phyloP scores from a whole-genome alignment of 1,140 invertebrate genomes.

The Apolygus lucorum region DNA sequence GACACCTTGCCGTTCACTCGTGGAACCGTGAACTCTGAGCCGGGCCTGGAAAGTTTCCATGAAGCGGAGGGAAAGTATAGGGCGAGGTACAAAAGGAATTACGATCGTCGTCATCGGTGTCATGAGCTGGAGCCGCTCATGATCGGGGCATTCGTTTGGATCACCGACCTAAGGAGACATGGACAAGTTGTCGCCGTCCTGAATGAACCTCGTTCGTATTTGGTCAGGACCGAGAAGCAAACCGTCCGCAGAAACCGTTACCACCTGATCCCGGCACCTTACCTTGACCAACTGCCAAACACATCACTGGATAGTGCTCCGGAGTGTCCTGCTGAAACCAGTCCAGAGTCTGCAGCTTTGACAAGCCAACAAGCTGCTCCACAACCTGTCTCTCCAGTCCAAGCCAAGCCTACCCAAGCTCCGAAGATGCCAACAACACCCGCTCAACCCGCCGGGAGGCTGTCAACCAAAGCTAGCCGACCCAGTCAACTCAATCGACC shows the following conservation, averaged over 20 bases:
- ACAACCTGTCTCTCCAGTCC: too few relatives aligned
- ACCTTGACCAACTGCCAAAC: too few relatives aligned
- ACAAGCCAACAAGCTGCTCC: too few relatives aligned
- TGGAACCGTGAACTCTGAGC: not conserved
- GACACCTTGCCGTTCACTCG: not conserved
- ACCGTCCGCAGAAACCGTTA: not conserved
- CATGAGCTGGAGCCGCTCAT: not conserved
- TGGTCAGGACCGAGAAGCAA: not conserved
- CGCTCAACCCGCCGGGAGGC: too few relatives aligned
- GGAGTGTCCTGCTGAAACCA: too few relatives aligned
- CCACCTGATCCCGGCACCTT: not conserved
- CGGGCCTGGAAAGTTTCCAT: not conserved
- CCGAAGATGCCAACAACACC: too few relatives aligned
- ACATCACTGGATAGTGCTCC: too few relatives aligned
- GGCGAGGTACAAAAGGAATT: not conserved
- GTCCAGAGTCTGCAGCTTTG: too few relatives aligned
- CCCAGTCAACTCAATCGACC: too few relatives aligned
- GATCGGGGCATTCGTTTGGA: not conserved
- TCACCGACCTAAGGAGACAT: not conserved
- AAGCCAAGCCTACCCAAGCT: too few relatives aligned
- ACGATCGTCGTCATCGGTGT: not conserved
- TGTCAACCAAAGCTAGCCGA: too few relatives aligned
- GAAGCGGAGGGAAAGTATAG: not conserved
- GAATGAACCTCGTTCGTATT: not conserved
- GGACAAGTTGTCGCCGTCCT: not conserved